phyloP scores from a whole-genome alignment of 2,113 vertebrate genomes.

The Saiga tatarica region DNA sequence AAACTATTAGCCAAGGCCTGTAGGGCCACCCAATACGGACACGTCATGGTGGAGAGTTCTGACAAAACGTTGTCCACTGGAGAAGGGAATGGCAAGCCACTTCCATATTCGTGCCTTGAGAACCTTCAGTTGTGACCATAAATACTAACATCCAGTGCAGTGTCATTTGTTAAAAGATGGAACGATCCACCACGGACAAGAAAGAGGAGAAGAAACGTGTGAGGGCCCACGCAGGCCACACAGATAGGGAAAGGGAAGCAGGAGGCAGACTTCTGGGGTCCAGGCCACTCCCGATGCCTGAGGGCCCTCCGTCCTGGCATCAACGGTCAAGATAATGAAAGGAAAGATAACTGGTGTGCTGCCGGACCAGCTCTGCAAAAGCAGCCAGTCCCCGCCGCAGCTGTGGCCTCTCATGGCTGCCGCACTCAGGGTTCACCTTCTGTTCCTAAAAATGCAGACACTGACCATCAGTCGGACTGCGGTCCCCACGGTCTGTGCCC shows the following conservation, averaged over 20 bases:
- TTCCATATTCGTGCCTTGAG: background rate
- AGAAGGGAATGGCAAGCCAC: background rate
- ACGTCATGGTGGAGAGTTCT: background rate
- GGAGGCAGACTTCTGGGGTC: background rate
- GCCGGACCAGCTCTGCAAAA: background rate
- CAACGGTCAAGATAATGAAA: background rate
- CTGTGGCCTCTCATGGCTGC: background rate
- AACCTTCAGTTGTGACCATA: background rate
- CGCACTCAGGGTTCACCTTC: background rate
- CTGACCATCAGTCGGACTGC: background rate
- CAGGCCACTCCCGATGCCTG: accelerated
- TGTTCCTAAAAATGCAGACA: background rate
- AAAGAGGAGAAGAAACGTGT: background rate
- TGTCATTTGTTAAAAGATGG: background rate
- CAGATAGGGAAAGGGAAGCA: background rate
- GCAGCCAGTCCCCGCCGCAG: background rate
- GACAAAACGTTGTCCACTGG: background rate
- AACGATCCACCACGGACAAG: background rate
- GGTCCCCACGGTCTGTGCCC: too few relatives aligned
- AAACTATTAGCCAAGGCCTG: background rate
- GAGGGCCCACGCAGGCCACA: accelerated
- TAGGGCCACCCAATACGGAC: background rate
- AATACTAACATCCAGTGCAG: background rate
- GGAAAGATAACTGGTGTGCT: background rate
- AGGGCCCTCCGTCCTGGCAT: background rate